These are phyloP conservation scores for Gephyroberyx darwinii DNA, from an alignment of 2,797 vertebrate species.

Conservation along the genomic window DNA sequence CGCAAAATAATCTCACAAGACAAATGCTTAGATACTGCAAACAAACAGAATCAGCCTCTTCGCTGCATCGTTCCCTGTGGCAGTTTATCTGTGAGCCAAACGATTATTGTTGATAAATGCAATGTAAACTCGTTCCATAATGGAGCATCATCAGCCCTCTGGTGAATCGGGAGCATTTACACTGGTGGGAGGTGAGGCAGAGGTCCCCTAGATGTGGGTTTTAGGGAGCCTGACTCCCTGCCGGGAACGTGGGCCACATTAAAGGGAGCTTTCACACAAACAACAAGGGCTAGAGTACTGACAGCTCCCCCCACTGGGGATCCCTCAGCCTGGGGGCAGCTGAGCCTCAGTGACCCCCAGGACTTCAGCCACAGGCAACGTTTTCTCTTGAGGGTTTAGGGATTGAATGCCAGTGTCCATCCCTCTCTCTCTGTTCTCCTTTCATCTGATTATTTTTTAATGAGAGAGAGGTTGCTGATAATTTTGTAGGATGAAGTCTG, in stretches of 20 bases:
- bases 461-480: slow-evolving; percentile 1
- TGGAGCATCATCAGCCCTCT: not conserved
- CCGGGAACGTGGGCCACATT: slow-evolving; percentile 29
- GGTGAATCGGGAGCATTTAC: not conserved
- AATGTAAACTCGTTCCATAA: not conserved
- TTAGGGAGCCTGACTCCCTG: not conserved
- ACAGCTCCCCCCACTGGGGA: slow-evolving; percentile 17
- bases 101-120: not conserved
- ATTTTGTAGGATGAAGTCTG: not conserved
- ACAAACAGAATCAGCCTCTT: not conserved
- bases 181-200: not conserved
- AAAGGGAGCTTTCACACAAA: not conserved
- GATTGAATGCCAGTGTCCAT: slow-evolving; percentile 8
- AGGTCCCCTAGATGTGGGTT: not conserved
- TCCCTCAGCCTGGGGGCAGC: slow-evolving; percentile 40
- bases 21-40: not conserved
- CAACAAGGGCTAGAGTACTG: slow-evolving; percentile 12
- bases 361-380: not conserved
- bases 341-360: slow-evolving; percentile 7
- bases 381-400: slow-evolving; percentile 2
- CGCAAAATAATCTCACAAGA: not conserved
- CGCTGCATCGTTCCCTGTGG: not conserved
- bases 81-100: not conserved
- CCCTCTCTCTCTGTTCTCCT: slow-evolving; percentile 2
- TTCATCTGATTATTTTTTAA: slow-evolving; percentile 4